Percentiles rank a stretch among this genome's conserved stretches.
Evolutionary conservation across 1,140 invertebrate species (phyloP).

Genomic region (Odontomachus brunneus): DNA sequence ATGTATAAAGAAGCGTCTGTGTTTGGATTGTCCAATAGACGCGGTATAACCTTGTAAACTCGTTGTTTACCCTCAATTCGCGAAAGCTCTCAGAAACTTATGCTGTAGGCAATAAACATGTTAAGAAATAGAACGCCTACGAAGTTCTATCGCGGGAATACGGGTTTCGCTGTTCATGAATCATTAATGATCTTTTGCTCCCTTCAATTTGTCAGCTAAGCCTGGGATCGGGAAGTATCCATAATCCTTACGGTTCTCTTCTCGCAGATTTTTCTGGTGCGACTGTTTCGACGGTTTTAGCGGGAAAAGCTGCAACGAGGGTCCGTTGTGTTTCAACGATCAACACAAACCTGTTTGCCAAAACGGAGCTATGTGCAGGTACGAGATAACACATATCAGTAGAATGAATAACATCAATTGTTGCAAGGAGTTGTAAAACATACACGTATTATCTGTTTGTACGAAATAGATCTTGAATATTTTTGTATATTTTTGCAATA

Average conservation of each 20-base stretch:
- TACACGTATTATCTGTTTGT: not conserved
- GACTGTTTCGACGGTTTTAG: conserved; percentile 91
- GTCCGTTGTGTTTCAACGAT: conserved; percentile 89
- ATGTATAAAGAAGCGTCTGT: not conserved
- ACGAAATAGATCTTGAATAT: not conserved
- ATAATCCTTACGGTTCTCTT: conserved; percentile 20
- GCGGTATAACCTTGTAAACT: not conserved
- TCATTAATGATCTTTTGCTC: conserved; percentile 37
- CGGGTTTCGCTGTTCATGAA: conserved; percentile 19
- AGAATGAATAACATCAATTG: not conserved
- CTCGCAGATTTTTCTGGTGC: conserved; percentile 88
- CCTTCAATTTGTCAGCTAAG: not conserved
- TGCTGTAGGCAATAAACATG: not conserved
- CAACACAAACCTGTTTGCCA: conserved; percentile 88
- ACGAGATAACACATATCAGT: conserved; percentile 76
- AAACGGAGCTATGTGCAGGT: conserved; percentile 92
- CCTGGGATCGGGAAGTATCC: not conserved
- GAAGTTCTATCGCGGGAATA: not conserved
- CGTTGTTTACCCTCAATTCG: not conserved
- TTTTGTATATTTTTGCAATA: not conserved
- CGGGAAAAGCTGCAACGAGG: conserved; percentile 89
- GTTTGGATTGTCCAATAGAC: not conserved
- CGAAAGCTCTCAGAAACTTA: conserved; percentile 8
- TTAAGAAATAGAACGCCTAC: not conserved
- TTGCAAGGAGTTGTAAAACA: not conserved